Evolutionary conservation across 2,113 vertebrate genomes (phyloP).

Genomic region (Onychostruthus taczanowskii): DNA sequence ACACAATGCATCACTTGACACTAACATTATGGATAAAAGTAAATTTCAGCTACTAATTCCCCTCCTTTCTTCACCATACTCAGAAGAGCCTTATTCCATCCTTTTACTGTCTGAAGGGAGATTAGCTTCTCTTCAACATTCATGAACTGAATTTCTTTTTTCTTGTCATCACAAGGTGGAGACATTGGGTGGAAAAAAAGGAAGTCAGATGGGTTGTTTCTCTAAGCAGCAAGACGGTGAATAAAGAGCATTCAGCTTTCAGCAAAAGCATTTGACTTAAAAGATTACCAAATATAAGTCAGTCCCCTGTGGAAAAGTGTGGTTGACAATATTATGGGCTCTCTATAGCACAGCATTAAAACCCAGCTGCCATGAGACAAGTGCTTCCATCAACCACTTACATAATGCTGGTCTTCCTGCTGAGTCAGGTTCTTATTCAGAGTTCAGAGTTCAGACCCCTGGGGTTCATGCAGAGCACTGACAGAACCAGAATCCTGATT

Average conservation of each 20-base stretch:
- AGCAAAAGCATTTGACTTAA: neutral
- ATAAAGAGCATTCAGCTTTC: neutral
- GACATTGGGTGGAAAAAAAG: neutral
- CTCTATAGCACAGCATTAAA: neutral
- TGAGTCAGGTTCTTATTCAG: neutral
- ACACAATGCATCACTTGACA: neutral
- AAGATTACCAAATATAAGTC: neutral
- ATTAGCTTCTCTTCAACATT: neutral
- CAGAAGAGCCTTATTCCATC: neutral
- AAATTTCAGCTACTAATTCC: neutral
- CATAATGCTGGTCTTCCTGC: neutral
- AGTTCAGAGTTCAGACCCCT: neutral
- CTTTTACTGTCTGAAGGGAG: neutral
- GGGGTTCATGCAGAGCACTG: neutral
- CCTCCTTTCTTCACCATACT: neutral
- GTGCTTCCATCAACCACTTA: neutral
- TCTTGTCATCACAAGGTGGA: neutral
- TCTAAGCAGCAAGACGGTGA: neutral
- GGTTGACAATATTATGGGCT: neutral
- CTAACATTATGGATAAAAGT: neutral
- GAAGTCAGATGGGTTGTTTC: neutral
- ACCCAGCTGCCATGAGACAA: neutral
- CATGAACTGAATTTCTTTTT: neutral
- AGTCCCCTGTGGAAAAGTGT: neutral
- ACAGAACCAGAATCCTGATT: neutral